Conservation (phyloP, 2,113 vertebrate species). For the Otus sunia region DNA sequence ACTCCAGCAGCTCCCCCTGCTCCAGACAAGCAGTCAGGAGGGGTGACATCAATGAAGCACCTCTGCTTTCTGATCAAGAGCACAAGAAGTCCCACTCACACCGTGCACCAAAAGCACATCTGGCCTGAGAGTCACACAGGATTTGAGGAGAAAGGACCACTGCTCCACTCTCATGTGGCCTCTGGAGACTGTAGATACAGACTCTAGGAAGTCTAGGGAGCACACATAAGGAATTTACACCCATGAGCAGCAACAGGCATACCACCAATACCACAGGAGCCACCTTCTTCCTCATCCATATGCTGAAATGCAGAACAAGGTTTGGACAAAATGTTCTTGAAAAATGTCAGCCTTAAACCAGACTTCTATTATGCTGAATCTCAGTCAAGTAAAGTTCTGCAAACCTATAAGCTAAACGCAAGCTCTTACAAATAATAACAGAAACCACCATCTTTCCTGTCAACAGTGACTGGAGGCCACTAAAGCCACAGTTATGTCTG, state of each 20-base stretch:
- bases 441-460: background rate
- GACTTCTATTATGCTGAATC: background rate
- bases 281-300: background rate
- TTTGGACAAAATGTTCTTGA: background rate
- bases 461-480: background rate
- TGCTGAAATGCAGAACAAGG: background rate
- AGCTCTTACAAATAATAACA: background rate
- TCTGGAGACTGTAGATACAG: background rate
- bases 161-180: background rate
- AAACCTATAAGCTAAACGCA: background rate
- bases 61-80: background rate
- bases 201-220: background rate
- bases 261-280: background rate
- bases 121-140: background rate
- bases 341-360: background rate
- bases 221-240: background rate
- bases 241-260: background rate
- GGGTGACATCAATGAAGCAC: background rate
- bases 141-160: background rate
- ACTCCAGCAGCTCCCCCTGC: background rate
- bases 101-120: accelerated
- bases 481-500: background rate
- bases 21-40: background rate
- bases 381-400: background rate
- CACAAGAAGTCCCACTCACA: background rate